Evolutionary conservation across 2,888 invertebrate genomes (phyloP).

Genomic region (Thymelicus lineola): DNA sequence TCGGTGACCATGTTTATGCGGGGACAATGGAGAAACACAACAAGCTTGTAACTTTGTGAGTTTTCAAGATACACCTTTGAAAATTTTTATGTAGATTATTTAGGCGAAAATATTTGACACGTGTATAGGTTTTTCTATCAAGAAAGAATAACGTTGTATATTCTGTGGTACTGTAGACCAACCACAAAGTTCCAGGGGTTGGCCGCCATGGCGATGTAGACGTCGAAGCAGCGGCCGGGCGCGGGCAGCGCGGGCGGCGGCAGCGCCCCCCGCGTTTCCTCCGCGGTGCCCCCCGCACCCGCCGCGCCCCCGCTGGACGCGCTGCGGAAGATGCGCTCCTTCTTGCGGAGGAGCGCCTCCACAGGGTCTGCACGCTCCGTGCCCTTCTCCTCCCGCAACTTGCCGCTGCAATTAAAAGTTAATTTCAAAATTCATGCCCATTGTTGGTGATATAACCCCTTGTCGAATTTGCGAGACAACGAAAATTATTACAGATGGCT

Average conservation of each 20-base stretch:
- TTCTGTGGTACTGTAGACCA: constrained; percentile 47
- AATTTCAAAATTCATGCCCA: too few relatives aligned
- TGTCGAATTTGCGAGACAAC: too few relatives aligned
- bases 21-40: too few relatives aligned
- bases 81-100: too few relatives aligned
- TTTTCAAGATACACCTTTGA: too few relatives aligned
- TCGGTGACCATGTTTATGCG: too few relatives aligned
- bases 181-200: constrained; percentile 91
- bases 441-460: too few relatives aligned
- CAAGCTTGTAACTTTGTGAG: too few relatives aligned
- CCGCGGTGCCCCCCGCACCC: constrained; percentile 29
- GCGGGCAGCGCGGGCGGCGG: constrained; percentile 71
- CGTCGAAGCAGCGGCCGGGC: constrained; percentile 87
- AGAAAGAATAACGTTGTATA: too few relatives aligned
- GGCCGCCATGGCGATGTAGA: constrained; percentile 90
- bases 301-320: constrained; percentile 46
- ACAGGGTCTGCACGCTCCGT: constrained; percentile 65
- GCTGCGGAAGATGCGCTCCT: constrained; percentile 76
- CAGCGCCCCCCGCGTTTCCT: constrained; percentile 53
- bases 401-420: constrained; percentile 53
- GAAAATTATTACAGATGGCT: too few relatives aligned
- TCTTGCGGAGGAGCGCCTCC: constrained; percentile 74
- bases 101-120: too few relatives aligned
- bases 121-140: too few relatives aligned
- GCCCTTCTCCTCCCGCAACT: constrained; percentile 59